Evolutionary conservation across 2,797 vertebrate genomes (phyloP).

Genomic region (Poecile montanus): DNA sequence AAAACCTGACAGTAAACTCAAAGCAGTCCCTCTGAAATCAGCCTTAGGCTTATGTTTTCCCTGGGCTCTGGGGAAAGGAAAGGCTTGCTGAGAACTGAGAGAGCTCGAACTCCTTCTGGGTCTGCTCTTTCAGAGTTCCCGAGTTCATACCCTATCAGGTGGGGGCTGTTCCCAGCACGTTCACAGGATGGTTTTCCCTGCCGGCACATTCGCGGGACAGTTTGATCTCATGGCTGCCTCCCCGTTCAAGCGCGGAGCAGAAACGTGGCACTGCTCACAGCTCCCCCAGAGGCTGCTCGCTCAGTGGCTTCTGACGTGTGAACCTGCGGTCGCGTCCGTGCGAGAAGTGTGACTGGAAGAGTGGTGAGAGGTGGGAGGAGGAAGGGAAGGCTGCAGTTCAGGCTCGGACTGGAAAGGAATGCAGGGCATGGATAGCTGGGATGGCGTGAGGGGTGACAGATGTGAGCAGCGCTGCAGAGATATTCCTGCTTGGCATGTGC

Average conservation of each 20-base stretch:
- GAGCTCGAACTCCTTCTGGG: not conserved
- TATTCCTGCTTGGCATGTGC: not conserved
- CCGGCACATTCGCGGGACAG: not conserved
- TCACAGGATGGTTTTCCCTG: not conserved
- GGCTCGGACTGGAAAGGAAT: conserved; percentile 16
- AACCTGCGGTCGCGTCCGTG: not conserved
- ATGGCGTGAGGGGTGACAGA: not conserved
- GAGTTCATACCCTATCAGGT: not conserved
- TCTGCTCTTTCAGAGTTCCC: not conserved
- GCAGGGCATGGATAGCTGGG: not conserved
- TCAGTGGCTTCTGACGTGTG: not conserved
- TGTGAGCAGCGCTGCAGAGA: not conserved
- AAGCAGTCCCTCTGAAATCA: not conserved
- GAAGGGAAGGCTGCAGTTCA: not conserved
- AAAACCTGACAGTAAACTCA: not conserved
- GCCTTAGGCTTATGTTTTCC: conserved; percentile 25
- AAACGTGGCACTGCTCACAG: conserved; percentile 43
- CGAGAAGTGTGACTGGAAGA: conserved; percentile 10
- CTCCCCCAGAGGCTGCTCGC: conserved; percentile 47
- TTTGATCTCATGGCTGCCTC: not conserved
- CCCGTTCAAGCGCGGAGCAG: rapidly evolving
- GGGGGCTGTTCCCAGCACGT: not conserved
- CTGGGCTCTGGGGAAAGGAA: not conserved
- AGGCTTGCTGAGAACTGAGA: not conserved
- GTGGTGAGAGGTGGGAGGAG: conserved; percentile 7